Percentiles rank a stretch among this genome's conserved stretches.
These are phyloP conservation scores for Tarsius wallacei DNA, from an alignment of 2,797 vertebrate species.

Conservation along the genomic window DNA sequence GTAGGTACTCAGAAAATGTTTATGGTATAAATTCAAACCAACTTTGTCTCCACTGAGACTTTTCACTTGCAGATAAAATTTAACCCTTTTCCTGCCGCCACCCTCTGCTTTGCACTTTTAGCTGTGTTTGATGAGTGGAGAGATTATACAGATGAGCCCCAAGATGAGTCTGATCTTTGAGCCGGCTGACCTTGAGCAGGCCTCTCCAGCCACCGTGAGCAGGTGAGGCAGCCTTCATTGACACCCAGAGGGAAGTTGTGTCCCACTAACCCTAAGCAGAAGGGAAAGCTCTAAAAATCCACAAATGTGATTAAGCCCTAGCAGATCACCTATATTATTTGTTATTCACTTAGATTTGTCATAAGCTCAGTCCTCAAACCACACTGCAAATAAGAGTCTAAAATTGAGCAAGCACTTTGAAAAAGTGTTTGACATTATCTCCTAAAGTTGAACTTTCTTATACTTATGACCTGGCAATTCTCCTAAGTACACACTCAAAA, in stretches of 20 bases:
- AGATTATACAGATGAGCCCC: conserved; percentile 98
- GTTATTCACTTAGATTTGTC: not conserved
- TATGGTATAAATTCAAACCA: not conserved
- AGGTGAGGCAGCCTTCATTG: conserved; percentile 90
- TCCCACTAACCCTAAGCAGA: not conserved
- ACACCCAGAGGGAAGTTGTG: not conserved
- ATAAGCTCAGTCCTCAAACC: not conserved
- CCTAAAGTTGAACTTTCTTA: not conserved
- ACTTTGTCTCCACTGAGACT: not conserved
- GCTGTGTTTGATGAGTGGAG: conserved; percentile 98
- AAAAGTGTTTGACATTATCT: not conserved
- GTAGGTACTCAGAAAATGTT: not conserved
- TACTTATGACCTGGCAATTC: not conserved
- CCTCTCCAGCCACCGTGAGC: conserved; percentile 97
- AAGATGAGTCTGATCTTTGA: conserved; percentile 99
- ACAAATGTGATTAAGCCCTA: not conserved
- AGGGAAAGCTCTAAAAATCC: not conserved
- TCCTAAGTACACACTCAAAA: not conserved
- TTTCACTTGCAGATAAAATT: not conserved
- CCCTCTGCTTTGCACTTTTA: conserved; percentile 85
- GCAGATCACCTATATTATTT: not conserved
- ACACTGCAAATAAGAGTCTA: not conserved
- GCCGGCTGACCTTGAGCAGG: conserved; percentile 96
- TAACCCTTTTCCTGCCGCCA: not conserved
- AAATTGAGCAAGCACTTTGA: not conserved